Conservation (phyloP, 2,797 vertebrate species). For the Esox masquinongy region DNA sequence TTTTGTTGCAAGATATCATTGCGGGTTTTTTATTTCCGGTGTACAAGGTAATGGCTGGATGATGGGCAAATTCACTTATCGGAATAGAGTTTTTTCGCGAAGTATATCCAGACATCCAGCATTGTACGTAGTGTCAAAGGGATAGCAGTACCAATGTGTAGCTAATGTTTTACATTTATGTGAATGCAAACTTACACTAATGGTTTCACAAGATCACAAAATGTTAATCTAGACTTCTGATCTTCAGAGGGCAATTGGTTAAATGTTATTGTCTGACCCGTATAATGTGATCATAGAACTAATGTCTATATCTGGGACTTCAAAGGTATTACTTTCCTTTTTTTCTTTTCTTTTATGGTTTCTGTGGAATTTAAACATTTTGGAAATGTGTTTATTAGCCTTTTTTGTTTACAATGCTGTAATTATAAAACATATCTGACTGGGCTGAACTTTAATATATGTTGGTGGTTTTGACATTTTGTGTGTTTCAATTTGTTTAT, state of each 20-base stretch:
- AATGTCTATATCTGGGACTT: constrained; percentile 52
- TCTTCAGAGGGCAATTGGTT: constrained; percentile 16
- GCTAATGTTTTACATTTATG: constrained; percentile 35
- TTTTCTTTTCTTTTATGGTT: constrained; percentile 56
- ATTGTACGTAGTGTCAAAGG: too few relatives aligned
- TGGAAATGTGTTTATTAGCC: constrained; percentile 59
- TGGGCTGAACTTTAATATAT: constrained; percentile 78
- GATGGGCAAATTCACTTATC: too few relatives aligned
- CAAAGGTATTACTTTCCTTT: constrained; percentile 35
- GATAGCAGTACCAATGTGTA: constrained; percentile 11
- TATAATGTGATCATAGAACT: constrained; percentile 39
- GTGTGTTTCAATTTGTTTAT: constrained; percentile 57
- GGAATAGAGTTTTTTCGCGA: too few relatives aligned
- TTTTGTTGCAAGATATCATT: too few relatives aligned
- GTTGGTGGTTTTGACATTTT: constrained; percentile 70
- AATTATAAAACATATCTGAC: constrained; percentile 75
- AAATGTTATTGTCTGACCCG: constrained; percentile 41
- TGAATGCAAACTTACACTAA: constrained; percentile 28
- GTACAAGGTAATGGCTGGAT: too few relatives aligned
- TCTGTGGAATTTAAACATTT: constrained; percentile 72
- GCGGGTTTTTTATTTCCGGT: too few relatives aligned
- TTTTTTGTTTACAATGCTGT: constrained; percentile 71
- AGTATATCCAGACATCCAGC: too few relatives aligned
- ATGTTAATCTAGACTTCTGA: constrained; percentile 27
- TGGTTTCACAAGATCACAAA: constrained; percentile 34